Conservation (phyloP, 2,797 vertebrate genomes). For the Phaenicophaeus curvirostris region DNA sequence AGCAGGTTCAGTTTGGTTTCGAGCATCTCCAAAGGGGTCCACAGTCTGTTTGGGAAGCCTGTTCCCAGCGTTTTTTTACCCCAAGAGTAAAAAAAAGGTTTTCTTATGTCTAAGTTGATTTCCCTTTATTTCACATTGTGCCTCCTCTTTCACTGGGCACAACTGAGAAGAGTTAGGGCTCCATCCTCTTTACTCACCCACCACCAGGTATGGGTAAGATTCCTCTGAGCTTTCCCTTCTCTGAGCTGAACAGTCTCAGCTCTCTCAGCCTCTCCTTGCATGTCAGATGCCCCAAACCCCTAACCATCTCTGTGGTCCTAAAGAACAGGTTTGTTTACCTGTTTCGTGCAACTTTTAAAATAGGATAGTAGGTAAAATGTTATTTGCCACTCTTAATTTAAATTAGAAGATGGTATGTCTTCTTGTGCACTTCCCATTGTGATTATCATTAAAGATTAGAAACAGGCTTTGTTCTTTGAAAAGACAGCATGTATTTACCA, state of each 20-base stretch:
- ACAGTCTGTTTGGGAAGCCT: neutral
- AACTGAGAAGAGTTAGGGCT: neutral
- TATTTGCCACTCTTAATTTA: neutral
- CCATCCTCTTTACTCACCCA: neutral
- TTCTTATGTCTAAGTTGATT: neutral
- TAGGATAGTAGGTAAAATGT: neutral
- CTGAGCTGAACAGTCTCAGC: neutral
- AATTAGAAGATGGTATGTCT: neutral
- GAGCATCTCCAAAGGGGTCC: neutral
- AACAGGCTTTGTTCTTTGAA: neutral
- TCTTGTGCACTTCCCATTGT: neutral
- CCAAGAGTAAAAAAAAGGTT: accelerated
- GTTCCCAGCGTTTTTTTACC: neutral
- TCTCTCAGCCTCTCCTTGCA: neutral
- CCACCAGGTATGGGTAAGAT: neutral
- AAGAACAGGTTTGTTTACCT: neutral
- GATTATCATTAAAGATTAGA: neutral
- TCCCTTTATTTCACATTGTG: neutral
- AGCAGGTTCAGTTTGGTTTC: neutral
- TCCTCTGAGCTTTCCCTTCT: neutral
- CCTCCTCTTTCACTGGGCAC: neutral
- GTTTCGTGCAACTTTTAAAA: neutral
- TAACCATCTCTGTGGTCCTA: neutral
- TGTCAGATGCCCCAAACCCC: neutral
- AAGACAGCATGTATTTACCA: neutral